phyloP scores from a whole-genome alignment of 2,113 vertebrate genomes.

The Opisthocomus hoazin region DNA sequence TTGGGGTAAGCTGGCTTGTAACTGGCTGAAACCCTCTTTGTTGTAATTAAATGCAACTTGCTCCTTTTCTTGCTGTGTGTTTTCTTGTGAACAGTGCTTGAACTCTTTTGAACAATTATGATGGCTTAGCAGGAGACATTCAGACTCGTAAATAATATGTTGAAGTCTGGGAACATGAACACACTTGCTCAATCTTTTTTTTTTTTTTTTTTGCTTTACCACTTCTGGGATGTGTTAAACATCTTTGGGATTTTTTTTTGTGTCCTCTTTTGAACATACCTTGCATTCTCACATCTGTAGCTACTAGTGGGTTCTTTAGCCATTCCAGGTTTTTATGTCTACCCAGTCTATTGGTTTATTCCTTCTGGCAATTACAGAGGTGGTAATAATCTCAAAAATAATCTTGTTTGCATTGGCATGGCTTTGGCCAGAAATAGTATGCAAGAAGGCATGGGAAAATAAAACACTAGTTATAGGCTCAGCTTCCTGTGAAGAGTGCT shows the following conservation, averaged over 20 bases:
- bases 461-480: background rate
- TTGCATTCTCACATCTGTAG: background rate
- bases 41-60: conserved; percentile 50
- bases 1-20: conserved; percentile 7
- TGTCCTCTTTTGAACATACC: background rate
- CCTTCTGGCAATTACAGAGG: background rate
- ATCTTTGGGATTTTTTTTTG: background rate
- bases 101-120: background rate
- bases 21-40: conserved; percentile 12
- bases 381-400: background rate
- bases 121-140: background rate
- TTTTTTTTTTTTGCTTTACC: background rate
- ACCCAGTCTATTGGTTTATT: background rate
- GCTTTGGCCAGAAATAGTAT: background rate
- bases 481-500: background rate
- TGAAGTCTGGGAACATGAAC: background rate
- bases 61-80: conserved; percentile 41
- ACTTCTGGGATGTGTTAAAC: background rate
- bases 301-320: background rate
- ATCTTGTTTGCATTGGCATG: background rate
- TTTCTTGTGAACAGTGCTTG: conserved; percentile 20
- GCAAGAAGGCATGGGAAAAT: background rate
- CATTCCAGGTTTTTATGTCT: background rate
- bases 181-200: background rate
- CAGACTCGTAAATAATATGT: background rate